phyloP scores from a whole-genome alignment of 2,888 invertebrate genomes.

The Tipula confusa region DNA sequence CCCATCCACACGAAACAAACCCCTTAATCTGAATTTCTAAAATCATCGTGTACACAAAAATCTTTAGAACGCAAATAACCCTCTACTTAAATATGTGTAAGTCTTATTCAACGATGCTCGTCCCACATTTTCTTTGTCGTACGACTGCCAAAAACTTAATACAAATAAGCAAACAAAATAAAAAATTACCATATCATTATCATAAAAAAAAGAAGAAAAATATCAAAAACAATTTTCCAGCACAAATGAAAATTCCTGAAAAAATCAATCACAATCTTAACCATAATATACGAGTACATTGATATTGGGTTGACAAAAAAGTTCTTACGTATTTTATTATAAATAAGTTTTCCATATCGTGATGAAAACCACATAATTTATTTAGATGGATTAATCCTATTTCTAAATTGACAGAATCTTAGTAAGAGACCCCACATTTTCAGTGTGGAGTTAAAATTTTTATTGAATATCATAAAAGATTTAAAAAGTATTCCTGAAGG shows the following conservation, averaged over 20 bases:
- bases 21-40: neutral
- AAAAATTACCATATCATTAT: neutral
- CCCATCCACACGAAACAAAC: neutral
- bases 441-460: too few relatives aligned
- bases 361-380: too few relatives aligned
- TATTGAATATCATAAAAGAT: too few relatives aligned
- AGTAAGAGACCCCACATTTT: too few relatives aligned
- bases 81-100: neutral
- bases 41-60: neutral
- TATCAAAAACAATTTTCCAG: neutral
- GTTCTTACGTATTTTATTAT: too few relatives aligned
- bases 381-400: too few relatives aligned
- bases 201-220: neutral
- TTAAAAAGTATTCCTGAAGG: too few relatives aligned
- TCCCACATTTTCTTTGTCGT: neutral
- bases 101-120: neutral
- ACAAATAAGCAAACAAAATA: neutral
- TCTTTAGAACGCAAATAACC: neutral
- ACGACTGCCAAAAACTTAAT: neutral
- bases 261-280: conserved; percentile 20
- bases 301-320: too few relatives aligned
- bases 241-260: neutral
- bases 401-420: too few relatives aligned
- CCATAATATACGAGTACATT: neutral
- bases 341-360: too few relatives aligned